Base-by-base conservation (phyloP, 2,888 invertebrate species). In the Odontomyia ornata region DNA sequence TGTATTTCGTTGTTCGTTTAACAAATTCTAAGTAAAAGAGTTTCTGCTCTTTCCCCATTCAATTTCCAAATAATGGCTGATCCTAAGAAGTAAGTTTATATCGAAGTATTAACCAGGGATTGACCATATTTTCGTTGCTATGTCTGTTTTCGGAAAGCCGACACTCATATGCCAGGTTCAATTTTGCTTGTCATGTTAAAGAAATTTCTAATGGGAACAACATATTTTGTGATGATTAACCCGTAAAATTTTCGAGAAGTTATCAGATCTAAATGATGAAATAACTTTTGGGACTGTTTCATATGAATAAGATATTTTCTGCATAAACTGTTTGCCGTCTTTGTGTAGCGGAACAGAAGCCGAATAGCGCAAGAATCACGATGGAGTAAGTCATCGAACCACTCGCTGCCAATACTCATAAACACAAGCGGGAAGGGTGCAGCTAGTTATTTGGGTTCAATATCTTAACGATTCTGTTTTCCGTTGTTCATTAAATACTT, bases 81-180 rank as follows among this genome's bases (percentile, higher is more conserved):
- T 80, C 83, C 86, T 28, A 86, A 86, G 79, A 84, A 85, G 86
- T 86, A 83, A 86, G 86, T 85, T 79, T 77, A 76, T 75, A 64
- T 71, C 52, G 52, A 62, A 67, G 30, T 60, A 30, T 78, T 15
- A 57, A 71, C 36, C 18, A 65, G 56, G 23, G 56, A 43, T 76
- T 15, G 60, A 57, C 56, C 15, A 73, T 25, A 77, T 62, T 78
- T 78, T 1, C 28, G 52, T 78, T 21, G 72, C 25, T 23, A 75
- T 21, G 46, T 23, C 9, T 27, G 65, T 36, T 71, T 75, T 43
- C 23, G 27, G 21, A 46, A 57, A 71, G 80, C 79, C 80, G 79
- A 79, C 78, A 72, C 21, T 56, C 28, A 21, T 47, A 57, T 43
- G 62, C 65, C 71, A 57, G 72, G 77, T 78, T 79, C 78, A 79